Evolutionary conservation across 2,113 vertebrate species (phyloP), one percentile per base, ranked within the genome.

Genomic region (Tupaia tana): DNA sequence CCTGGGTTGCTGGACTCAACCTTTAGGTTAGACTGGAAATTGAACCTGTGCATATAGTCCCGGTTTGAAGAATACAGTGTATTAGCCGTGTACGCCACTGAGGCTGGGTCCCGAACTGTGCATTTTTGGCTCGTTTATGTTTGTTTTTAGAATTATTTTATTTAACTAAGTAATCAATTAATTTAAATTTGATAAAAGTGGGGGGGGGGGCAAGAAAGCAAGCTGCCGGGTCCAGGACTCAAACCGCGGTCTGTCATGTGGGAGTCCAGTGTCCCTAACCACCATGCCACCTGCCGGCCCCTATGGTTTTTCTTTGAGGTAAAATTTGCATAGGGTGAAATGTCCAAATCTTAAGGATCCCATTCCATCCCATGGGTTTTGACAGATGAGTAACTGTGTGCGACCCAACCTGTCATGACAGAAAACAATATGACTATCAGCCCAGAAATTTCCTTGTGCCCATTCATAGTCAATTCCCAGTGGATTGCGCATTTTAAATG

Each of bases 301-400:
- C 43, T 43, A 43, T 43, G 43, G 43, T 43, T 78, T 66, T 75
- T 54, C 88, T 93, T 70, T 58, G 59, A 64, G 56, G 34, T 81
- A 85, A 93, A 81, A 58, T 93, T 80, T 88, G 74, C 19, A 24
- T 89, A 70, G 31, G 78, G 29, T 92, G 79, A 89, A 80, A 64
- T 70, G 27, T 29, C 15, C 25, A 70, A 2, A 29, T 80, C 34
- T 85, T 69, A 85, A 64, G 14, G 79, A 15, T 84, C 56, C 67
- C 67, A 14, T 74, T n/a, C 19, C 67, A 14, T 74, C 34, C 19
- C 15, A 9, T 54, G n/a, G 15, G 43, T 93, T 93, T 90, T 89
- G 74, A 70, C n/a, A 87, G 10, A 77, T 93, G 52, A 8, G 3
- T 61, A 66, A 10, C 29, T 64, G 86, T 92, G 15, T 90, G 11